A percentile compares a stretch with the other conserved stretches of the same genome.
These are phyloP conservation scores for Albula glossodonta DNA, from an alignment of 2,113 vertebrate species.

Conservation along the genomic window DNA sequence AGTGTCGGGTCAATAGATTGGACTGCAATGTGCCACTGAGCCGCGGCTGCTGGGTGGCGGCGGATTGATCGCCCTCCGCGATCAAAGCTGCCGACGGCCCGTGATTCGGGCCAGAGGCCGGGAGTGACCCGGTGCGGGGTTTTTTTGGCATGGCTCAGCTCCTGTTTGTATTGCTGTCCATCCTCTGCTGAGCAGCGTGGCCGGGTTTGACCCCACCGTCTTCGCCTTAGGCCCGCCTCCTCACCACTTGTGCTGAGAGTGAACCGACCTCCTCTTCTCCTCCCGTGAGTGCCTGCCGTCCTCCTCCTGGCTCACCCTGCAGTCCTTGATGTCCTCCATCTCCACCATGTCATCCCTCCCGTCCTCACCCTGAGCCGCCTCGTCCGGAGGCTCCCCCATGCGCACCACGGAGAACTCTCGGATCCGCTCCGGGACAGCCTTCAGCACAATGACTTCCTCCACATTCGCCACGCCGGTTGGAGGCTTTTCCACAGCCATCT, in stretches of 20 bases:
- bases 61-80: too few species aligned
- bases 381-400: slow-evolving; percentile 42
- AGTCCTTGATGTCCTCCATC: slow-evolving; percentile 60
- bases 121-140: neutral
- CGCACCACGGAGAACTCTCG: slow-evolving; percentile 55
- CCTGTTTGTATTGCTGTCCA: neutral
- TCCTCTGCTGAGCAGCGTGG: neutral
- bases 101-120: neutral
- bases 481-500: slow-evolving; percentile 19
- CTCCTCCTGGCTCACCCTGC: slow-evolving; percentile 48
- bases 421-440: slow-evolving; percentile 50
- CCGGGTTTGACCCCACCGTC: neutral
- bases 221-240: neutral
- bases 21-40: neutral
- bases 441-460: slow-evolving; percentile 38
- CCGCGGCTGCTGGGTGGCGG: neutral
- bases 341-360: slow-evolving; percentile 57
- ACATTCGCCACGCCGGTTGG: neutral
- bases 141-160: neutral
- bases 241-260: slow-evolving; percentile 32
- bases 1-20: neutral
- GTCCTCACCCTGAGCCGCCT: slow-evolving; percentile 22
- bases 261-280: slow-evolving; percentile 33
- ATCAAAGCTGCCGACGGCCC: neutral
- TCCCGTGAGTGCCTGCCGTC: slow-evolving; percentile 9